Conservation (phyloP, 1,140 invertebrate genomes). For the Gerris buenoi region DNA sequence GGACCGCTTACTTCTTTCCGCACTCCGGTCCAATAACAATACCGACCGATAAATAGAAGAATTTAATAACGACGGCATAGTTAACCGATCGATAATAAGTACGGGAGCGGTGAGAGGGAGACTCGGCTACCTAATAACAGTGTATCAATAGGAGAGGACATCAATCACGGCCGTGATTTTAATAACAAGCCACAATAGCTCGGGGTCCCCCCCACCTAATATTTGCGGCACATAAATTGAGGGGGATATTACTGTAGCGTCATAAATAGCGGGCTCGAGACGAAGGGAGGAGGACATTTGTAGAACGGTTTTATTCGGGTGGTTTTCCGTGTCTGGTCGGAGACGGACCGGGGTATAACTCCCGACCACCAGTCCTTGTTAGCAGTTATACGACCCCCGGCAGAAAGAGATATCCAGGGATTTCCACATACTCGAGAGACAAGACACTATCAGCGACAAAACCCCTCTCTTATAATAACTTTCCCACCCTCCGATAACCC, state of each 20-base stretch:
- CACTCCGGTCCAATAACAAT: not conserved
- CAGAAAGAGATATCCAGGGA: too few relatives aligned
- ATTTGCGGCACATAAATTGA: conserved; percentile 3
- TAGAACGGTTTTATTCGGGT: not conserved
- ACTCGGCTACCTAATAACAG: not conserved
- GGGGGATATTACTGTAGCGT: not conserved
- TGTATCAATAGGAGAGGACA: conserved; percentile 6
- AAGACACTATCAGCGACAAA: too few relatives aligned
- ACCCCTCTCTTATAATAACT: too few relatives aligned
- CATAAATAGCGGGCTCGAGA: not conserved
- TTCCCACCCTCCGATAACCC: too few relatives aligned
- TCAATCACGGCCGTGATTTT: conserved; percentile 7
- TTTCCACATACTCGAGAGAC: too few relatives aligned
- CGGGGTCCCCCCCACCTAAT: not conserved
- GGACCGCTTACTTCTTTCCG: not conserved
- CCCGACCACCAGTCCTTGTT: not conserved
- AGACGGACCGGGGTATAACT: too few relatives aligned
- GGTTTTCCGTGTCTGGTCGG: too few relatives aligned
- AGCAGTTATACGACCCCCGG: not conserved
- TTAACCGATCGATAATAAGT: conserved; percentile 6
- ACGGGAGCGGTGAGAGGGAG: not conserved
- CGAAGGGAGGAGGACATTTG: not conserved
- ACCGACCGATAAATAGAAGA: conserved; percentile 5
- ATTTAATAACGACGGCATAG: conserved; percentile 1
- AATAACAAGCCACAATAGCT: conserved; percentile 8